Evolutionary conservation across 2,888 invertebrate genomes (phyloP).

Genomic region (Dolomedes plantarius): DNA sequence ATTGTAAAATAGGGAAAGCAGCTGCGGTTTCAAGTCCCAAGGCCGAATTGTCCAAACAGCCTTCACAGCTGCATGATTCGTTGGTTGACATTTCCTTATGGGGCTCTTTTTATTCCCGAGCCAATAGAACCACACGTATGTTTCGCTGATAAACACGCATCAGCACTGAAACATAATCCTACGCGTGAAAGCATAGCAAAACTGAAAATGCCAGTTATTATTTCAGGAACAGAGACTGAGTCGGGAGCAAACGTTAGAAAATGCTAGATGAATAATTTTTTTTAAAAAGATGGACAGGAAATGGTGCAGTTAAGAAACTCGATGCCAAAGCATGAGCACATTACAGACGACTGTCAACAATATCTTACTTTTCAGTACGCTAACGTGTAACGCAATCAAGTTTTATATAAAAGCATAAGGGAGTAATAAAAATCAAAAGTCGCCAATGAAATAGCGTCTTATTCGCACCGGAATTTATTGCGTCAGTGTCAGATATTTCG

Average conservation of each 20-base stretch:
- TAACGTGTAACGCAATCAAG: too few relatives aligned
- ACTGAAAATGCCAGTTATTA: not conserved
- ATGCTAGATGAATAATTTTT: too few relatives aligned
- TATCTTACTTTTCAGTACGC: too few relatives aligned
- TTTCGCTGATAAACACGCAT: constrained; percentile 32
- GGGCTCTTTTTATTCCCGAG: constrained; percentile 20
- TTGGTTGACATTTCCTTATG: constrained; percentile 47
- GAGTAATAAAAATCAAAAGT: too few relatives aligned
- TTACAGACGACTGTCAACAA: too few relatives aligned
- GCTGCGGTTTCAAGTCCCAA: constrained; percentile 36
- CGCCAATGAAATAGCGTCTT: too few relatives aligned
- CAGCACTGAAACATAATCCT: constrained; percentile 11
- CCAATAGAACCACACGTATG: constrained; percentile 30
- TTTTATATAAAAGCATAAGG: too few relatives aligned
- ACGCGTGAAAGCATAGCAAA: not conserved
- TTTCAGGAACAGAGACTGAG: not conserved
- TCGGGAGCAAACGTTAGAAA: not conserved
- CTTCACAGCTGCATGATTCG: constrained; percentile 31
- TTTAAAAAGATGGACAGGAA: too few relatives aligned
- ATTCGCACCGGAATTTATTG: too few relatives aligned
- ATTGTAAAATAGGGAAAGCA: constrained; percentile 29
- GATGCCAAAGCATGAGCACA: too few relatives aligned
- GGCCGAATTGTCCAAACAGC: constrained; percentile 31
- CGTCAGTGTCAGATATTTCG: too few relatives aligned
- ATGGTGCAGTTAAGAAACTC: not conserved